Evolutionary conservation across 2,113 vertebrate genomes (phyloP).

Genomic region (Bambusicola thoracicus): DNA sequence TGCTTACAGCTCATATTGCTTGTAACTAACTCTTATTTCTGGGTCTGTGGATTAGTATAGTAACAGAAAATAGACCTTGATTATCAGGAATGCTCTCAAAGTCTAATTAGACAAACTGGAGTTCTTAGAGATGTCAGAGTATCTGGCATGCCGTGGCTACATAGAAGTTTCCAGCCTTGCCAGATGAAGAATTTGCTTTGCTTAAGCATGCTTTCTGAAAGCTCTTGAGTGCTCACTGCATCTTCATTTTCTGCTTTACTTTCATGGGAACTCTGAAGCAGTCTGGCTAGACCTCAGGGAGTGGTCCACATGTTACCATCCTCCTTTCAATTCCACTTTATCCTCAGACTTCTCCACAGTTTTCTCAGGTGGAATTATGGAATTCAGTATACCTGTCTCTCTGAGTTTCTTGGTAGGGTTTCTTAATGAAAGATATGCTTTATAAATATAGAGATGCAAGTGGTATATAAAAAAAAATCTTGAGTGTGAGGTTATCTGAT

Average conservation of each 20-base stretch:
- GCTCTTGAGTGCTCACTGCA: neutral
- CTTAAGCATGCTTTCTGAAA: neutral
- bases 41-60: neutral
- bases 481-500: neutral
- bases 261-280: neutral
- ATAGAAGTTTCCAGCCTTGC: neutral
- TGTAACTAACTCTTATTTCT: neutral
- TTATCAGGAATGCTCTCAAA: neutral
- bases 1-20: neutral
- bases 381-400: neutral
- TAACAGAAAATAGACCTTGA: neutral
- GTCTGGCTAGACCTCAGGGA: neutral
- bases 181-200: neutral
- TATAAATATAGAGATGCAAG: neutral
- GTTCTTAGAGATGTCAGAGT: neutral
- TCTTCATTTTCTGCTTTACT: neutral
- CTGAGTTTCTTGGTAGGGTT: neutral
- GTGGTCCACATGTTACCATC: neutral
- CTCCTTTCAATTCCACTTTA: neutral
- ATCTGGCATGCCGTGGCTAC: fast-evolving
- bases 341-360: neutral
- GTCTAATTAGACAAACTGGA: neutral
- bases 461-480: neutral
- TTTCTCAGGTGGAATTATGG: neutral
- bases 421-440: neutral